phyloP scores from a whole-genome alignment of 2,888 invertebrate genomes.

The Anthophora plumipes region DNA sequence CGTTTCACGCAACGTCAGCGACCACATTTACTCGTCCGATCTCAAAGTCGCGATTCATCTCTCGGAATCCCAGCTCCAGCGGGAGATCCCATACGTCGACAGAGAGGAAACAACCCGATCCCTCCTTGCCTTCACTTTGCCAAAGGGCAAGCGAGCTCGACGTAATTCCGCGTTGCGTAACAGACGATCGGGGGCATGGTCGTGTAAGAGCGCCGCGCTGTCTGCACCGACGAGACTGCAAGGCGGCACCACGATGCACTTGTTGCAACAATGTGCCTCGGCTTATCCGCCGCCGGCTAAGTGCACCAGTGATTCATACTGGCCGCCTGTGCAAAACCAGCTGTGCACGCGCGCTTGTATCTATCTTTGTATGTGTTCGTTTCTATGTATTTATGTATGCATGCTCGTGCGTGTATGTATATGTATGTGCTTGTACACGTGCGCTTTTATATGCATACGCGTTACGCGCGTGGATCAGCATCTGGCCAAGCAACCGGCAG shows the following conservation, averaged over 20 bases:
- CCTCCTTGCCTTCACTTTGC: conserved; percentile 1
- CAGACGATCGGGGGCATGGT: conserved; percentile 37
- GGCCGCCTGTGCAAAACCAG: conserved; percentile 33
- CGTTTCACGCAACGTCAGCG: background rate
- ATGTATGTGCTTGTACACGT: too few relatives aligned
- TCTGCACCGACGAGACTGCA: conserved; percentile 82
- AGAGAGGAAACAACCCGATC: conserved; percentile 1
- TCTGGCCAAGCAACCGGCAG: conserved; percentile 22
- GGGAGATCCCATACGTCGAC: conserved; percentile 7
- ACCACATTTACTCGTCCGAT: conserved; percentile 3
- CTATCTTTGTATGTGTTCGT: background rate
- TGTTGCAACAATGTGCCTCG: conserved; percentile 75
- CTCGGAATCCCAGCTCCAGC: background rate
- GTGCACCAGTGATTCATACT: conserved; percentile 61
- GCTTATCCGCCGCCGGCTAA: conserved; percentile 64
- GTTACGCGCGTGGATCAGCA: conserved; percentile 40
- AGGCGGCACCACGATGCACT: conserved; percentile 77
- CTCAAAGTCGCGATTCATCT: conserved; percentile 5
- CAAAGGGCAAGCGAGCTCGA: conserved; percentile 40
- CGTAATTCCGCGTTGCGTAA: conserved; percentile 59
- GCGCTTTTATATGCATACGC: conserved; percentile 3
- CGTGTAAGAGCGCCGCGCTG: conserved; percentile 78
- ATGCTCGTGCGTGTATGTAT: background rate
- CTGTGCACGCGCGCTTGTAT: background rate
- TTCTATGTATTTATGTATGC: background rate